A percentile compares a stretch with the other conserved stretches of the same genome.
phyloP scores from a whole-genome alignment of 2,888 invertebrate species.

The Phengaris alcon region DNA sequence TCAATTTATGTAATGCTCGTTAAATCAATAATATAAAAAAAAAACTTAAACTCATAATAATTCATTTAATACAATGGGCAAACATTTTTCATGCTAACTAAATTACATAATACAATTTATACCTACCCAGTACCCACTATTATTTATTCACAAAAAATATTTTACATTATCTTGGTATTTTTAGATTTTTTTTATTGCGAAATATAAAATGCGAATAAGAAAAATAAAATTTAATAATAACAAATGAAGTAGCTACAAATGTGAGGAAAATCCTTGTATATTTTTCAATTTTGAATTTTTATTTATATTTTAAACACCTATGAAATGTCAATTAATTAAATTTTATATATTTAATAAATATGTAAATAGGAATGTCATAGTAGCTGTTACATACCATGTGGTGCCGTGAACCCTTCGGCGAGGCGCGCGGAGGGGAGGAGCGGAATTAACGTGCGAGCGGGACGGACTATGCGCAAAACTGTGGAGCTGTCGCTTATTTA shows the following conservation, averaged over 20 bases:
- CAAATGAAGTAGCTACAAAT: neutral
- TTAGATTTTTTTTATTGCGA: neutral
- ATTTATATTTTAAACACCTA: neutral
- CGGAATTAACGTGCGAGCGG: conserved; percentile 54
- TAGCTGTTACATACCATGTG: conserved; percentile 50
- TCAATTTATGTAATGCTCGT: too few species aligned
- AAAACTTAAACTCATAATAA: conserved; percentile 31
- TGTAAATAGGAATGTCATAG: conserved; percentile 20
- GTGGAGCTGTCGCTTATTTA: conserved; percentile 46
- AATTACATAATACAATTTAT: too few species aligned
- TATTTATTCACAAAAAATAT: too few species aligned
- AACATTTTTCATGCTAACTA: too few species aligned
- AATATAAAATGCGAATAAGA: neutral
- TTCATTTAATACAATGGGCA: too few species aligned
- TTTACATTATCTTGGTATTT: too few species aligned
- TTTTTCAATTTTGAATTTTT: neutral
- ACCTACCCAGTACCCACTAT: too few species aligned
- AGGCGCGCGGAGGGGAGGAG: conserved; percentile 38
- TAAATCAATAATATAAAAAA: conserved; percentile 23
- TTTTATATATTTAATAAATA: conserved; percentile 24
- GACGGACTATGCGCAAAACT: conserved; percentile 47
- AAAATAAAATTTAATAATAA: neutral
- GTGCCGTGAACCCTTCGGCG: conserved; percentile 55
- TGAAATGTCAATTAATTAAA: neutral
- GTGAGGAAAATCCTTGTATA: neutral